These are phyloP conservation scores for Stichodactyla mertensii DNA, from an alignment of 64 coral and sea anemone species.

Conservation along the genomic window DNA sequence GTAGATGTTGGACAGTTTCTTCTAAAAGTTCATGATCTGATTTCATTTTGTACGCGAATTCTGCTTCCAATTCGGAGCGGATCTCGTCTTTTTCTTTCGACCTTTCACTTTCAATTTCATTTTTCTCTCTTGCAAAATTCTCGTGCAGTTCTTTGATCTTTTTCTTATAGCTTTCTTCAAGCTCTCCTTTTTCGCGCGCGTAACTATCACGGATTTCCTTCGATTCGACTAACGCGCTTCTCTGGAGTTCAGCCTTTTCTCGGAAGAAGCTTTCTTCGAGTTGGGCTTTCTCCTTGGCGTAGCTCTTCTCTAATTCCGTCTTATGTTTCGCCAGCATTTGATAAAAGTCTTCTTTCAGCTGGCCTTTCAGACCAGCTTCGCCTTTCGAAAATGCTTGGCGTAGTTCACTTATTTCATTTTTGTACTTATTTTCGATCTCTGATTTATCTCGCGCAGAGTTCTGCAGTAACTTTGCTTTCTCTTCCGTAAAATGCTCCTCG, in stretches of 20 bases:
- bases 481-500: slow-evolving; percentile 75
- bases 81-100: slow-evolving; percentile 59
- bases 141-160: slow-evolving; percentile 88
- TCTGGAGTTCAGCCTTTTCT: slow-evolving; percentile 63
- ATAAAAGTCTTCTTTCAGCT: slow-evolving; percentile 92
- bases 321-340: slow-evolving; percentile 70
- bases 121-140: slow-evolving; percentile 72
- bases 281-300: slow-evolving; percentile 64
- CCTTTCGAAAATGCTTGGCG: slow-evolving; percentile 85
- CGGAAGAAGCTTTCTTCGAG: slow-evolving; percentile 78
- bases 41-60: slow-evolving; percentile 70
- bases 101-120: slow-evolving; percentile 75
- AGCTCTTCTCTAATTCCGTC: slow-evolving; percentile 79
- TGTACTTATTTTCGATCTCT: slow-evolving; percentile 73
- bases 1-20: slow-evolving; percentile 75
- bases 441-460: slow-evolving; percentile 63
- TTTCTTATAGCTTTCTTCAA: slow-evolving; percentile 86
- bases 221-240: slow-evolving; percentile 53
- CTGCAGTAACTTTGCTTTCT: slow-evolving; percentile 80
- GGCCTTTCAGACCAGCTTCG: slow-evolving; percentile 84
- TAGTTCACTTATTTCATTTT: slow-evolving; percentile 82
- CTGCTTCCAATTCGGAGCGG: slow-evolving; percentile 74
- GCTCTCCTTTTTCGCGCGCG: slow-evolving; percentile 70
- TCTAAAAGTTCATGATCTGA: slow-evolving; percentile 69
- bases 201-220: slow-evolving; percentile 82